Evolutionary conservation across 2,113 vertebrate genomes (phyloP).

Genomic region (Myiagra hebetior): DNA sequence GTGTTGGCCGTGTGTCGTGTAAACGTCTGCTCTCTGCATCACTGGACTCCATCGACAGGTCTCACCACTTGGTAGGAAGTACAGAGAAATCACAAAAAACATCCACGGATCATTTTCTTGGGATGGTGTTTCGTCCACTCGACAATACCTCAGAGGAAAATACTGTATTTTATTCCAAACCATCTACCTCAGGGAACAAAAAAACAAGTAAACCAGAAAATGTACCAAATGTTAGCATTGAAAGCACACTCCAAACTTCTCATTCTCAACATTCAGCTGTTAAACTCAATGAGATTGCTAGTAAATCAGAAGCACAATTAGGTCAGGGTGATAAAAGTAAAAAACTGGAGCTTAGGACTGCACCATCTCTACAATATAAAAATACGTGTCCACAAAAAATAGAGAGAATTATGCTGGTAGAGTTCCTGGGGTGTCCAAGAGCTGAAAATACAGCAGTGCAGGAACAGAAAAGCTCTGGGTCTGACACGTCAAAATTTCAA

Average conservation of each 20-base stretch:
- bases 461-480: conserved; percentile 5
- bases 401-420: conserved; percentile 34
- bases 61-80: not conserved
- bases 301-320: conserved; percentile 68
- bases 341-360: conserved; percentile 23
- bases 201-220: conserved; percentile 42
- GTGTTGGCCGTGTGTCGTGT: not conserved
- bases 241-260: conserved; percentile 31
- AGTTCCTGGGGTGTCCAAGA: conserved; percentile 5
- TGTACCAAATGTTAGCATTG: not conserved
- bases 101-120: conserved; percentile 19
- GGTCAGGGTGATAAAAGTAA: conserved; percentile 49
- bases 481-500: not conserved
- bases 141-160: conserved; percentile 68
- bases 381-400: conserved; percentile 33
- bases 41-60: conserved; percentile 8
- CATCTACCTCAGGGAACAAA: conserved; percentile 78
- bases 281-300: conserved; percentile 30
- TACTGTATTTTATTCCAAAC: conserved; percentile 59
- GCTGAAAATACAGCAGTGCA: not conserved
- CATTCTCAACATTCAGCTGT: not conserved
- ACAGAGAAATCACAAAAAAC: conserved; percentile 44
- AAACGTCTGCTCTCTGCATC: conserved; percentile 44
- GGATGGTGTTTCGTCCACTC: conserved; percentile 40
- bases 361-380: conserved; percentile 15